Evolutionary conservation across 2,113 vertebrate species (phyloP), one percentile per base, ranked within the genome.

Genomic region (Protobothrops mucrosquamatus): DNA sequence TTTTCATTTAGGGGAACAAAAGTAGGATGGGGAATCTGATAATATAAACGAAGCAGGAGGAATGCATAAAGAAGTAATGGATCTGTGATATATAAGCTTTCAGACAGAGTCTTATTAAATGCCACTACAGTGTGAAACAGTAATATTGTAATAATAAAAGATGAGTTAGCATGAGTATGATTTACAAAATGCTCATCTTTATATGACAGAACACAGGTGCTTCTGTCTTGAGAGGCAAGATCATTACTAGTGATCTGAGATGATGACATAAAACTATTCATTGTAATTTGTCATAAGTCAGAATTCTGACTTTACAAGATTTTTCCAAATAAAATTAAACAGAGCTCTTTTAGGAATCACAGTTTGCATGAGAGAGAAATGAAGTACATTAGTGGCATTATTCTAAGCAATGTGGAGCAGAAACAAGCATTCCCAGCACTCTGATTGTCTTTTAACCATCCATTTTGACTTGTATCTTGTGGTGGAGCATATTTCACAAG

Each of bases 251-350:
- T 81, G 61, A 52, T 74, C 61, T 74, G 61, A 69, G 29, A 52
- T 26, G 11, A 85, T 85, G 51, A 39, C 52, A 43, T 85, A 91
- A 91, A 85, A 57, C 34, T 56, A 91, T 91, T 91, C 89, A 91
- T 10, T 91, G 29, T 74, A 54, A 91, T 91, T 74, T 91, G 61
- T 91, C 61, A 81, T 34, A 81, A 91, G 74, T 57, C 48, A 91
- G 3, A 86, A 52, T 91, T 91, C 74, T 57, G 52, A 85, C 34
- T 85, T 57, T 85, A 91, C 34, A 57, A 26, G 34, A 48, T 85
- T 57, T 91, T 86, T 20, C 18, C 39, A 85, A 85, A 39, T 52
- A 91, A 85, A 85, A 85, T 91, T 91, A 85, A 91, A 86, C 23
- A 86, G 52, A 91, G 52, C 24, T 85, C 52, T 91, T 24, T 85